Conservation (phyloP, 1,140 invertebrate species). For the Stegodyphus mimosarum region DNA sequence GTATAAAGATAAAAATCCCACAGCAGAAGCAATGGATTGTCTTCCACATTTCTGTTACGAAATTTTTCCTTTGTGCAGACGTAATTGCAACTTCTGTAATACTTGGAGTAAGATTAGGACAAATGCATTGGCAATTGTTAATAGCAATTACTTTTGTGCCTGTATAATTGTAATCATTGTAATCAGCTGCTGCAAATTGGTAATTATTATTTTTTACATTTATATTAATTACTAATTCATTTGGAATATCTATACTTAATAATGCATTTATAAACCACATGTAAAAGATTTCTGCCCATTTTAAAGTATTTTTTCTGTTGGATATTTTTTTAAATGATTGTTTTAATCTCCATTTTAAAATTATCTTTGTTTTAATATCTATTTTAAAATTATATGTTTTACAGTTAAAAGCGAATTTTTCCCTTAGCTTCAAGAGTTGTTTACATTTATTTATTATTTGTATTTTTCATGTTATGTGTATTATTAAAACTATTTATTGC, state of each 20-base stretch:
- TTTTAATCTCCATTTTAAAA: no score
- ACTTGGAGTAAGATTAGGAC: conserved; percentile 3
- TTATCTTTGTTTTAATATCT: no score
- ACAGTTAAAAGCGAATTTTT: no score
- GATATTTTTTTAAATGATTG: no score
- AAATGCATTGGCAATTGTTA: conserved; percentile 12
- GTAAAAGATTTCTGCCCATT: no score
- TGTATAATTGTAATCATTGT: conserved; percentile 25
- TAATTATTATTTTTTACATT: neutral
- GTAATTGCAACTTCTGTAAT: conserved; percentile 30
- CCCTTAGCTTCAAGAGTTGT: no score
- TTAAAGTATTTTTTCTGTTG: no score
- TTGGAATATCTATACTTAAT: neutral
- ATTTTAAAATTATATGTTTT: no score
- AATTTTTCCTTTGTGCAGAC: conserved; percentile 13
- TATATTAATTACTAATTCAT: neutral
- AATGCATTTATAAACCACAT: neutral
- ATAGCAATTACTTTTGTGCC: conserved; percentile 20
- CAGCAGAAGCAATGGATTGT: conserved; percentile 20
- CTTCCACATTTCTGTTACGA: conserved; percentile 28
- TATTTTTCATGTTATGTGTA: no score
- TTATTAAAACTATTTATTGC: no score
- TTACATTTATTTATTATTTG: no score
- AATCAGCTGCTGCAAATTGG: conserved; percentile 24
- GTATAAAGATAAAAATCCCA: conserved; percentile 16